Evolutionary conservation across 2,797 vertebrate species (phyloP).

Genomic region (Pangasius sanitwongsei): DNA sequence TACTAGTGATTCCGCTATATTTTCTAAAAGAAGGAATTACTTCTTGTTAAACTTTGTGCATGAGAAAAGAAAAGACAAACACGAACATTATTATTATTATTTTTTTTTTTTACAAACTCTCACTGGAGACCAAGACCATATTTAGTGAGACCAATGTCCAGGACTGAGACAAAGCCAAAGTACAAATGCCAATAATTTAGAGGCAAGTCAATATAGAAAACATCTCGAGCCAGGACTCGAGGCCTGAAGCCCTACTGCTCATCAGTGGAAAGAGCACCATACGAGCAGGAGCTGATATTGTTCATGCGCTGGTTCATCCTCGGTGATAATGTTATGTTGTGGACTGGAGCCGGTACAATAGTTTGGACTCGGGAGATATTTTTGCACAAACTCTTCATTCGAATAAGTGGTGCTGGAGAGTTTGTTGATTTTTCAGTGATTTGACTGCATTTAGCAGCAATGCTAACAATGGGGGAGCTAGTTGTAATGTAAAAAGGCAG

Average conservation of each 20-base stretch:
- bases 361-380: not conserved
- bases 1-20: not conserved
- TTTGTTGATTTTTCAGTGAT: not conserved
- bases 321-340: not conserved
- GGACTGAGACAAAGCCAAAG: not conserved
- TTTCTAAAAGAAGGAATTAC: not conserved
- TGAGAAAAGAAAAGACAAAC: not conserved
- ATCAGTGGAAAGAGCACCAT: not conserved
- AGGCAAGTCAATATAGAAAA: not conserved
- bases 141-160: not conserved
- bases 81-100: not conserved
- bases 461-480: not conserved
- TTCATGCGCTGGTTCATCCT: not conserved
- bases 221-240: not conserved
- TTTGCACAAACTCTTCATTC: not conserved
- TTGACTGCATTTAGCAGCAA: not conserved
- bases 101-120: not conserved
- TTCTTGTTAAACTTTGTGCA: not conserved
- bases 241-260: not conserved
- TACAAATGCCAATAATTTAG: not conserved
- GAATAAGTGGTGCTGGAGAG: not conserved
- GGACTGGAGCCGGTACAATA: not conserved
- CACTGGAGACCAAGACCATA: not conserved
- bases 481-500: not conserved
- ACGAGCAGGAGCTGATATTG: not conserved